phyloP scores from a whole-genome alignment of 2,888 invertebrate genomes.

The Xanthia icteritia region DNA sequence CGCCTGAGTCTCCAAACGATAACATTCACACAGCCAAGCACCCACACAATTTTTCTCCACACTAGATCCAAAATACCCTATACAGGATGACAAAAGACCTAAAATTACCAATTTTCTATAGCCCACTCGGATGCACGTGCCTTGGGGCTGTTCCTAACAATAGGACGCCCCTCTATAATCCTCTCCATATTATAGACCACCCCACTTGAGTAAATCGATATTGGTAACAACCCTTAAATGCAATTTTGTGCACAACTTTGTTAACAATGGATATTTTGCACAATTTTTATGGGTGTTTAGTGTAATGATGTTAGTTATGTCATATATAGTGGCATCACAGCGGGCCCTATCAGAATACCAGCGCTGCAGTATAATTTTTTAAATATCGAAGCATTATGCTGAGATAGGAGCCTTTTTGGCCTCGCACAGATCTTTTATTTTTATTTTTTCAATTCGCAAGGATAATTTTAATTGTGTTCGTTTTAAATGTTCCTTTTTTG shows the following conservation, averaged over 20 bases:
- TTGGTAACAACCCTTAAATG: constrained; percentile 43
- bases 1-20: constrained; percentile 31
- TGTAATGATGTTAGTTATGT: constrained; percentile 4
- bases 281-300: constrained; percentile 12
- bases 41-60: constrained; percentile 8
- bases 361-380: no score
- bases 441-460: no score
- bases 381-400: no score
- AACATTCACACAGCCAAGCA: constrained; percentile 14
- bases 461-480: no score
- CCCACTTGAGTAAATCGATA: constrained; percentile 65
- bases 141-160: constrained; percentile 62
- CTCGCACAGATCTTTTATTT: no score
- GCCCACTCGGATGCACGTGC: constrained; percentile 61
- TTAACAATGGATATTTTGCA: constrained; percentile 37
- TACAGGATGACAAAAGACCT: constrained; percentile 49
- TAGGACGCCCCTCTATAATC: constrained; percentile 67
- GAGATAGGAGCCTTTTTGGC: no score
- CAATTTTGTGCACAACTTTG: constrained; percentile 51
- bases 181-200: constrained; percentile 62
- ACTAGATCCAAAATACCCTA: constrained; percentile 15
- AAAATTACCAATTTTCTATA: constrained; percentile 48
- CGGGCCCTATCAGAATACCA: no score
- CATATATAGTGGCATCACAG: neutral
- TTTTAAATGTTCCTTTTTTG: no score